These are phyloP conservation scores for Latrodectus elegans DNA, from an alignment of 2,888 invertebrate species.

Conservation along the genomic window DNA sequence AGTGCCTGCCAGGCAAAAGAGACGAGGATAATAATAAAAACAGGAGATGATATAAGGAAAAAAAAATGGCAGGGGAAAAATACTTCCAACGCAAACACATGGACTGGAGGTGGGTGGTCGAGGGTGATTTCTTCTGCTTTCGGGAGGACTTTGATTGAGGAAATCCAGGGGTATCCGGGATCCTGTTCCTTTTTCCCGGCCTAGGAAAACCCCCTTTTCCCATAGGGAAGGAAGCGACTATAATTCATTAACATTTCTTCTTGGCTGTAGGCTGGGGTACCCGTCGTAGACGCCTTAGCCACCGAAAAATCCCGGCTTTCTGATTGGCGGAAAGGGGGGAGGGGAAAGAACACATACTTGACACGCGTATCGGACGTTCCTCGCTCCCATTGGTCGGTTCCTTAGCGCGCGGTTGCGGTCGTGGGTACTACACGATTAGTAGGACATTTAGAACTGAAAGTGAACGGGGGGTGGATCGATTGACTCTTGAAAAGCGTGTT, in stretches of 20 bases:
- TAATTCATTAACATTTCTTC: conserved; percentile 68
- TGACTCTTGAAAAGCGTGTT: conserved; percentile 21
- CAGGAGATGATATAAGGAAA: conserved; percentile 15
- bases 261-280: conserved; percentile 29
- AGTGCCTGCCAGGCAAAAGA: conserved; percentile 28
- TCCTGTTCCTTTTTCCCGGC: conserved; percentile 62
- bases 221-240: conserved; percentile 56
- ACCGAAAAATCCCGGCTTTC: conserved; percentile 50
- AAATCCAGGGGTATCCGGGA: conserved; percentile 68
- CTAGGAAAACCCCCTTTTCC: conserved; percentile 63
- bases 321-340: conserved; percentile 64
- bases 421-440: conserved; percentile 40
- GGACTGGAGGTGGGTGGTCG: conserved; percentile 11
- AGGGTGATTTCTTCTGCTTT: background rate
- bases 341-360: conserved; percentile 56
- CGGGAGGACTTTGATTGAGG: conserved; percentile 57
- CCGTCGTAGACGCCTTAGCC: conserved; percentile 12
- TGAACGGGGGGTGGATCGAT: conserved; percentile 44
- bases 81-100: conserved; percentile 47
- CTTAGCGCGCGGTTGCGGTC: conserved; percentile 48
- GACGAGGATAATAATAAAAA: conserved; percentile 3
- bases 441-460: conserved; percentile 50
- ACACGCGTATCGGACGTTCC: conserved; percentile 63
- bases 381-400: conserved; percentile 61
- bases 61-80: conserved; percentile 15